Conservation (phyloP, 2,797 vertebrate genomes). For the Buphagus erythrorhynchus region DNA sequence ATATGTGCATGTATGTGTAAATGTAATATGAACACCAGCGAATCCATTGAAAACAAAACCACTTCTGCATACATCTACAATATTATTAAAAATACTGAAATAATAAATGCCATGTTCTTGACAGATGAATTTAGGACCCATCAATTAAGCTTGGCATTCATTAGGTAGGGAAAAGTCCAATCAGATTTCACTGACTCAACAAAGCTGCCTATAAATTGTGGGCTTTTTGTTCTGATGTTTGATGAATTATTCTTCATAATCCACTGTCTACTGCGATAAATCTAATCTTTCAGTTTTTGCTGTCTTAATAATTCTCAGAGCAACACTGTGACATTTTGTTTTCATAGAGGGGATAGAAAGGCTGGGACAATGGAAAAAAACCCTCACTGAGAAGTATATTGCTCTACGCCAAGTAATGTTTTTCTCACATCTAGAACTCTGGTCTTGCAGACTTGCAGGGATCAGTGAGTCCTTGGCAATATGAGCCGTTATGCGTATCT, state of each 20-base stretch:
- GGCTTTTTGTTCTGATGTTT: constrained; percentile 77
- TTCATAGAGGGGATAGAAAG: constrained; percentile 21
- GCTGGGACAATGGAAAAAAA: neutral
- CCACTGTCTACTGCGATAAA: constrained; percentile 76
- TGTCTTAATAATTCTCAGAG: constrained; percentile 78
- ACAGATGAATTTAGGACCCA: constrained; percentile 71
- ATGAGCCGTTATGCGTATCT: neutral
- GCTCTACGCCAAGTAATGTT: neutral
- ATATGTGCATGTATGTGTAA: neutral
- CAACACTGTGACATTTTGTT: constrained; percentile 56
- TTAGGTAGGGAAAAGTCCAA: constrained; percentile 71
- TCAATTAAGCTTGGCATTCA: constrained; percentile 77
- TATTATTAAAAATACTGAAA: constrained; percentile 76
- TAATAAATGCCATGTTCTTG: constrained; percentile 73
- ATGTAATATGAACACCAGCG: neutral
- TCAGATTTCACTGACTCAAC: constrained; percentile 75
- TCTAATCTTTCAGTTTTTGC: constrained; percentile 77
- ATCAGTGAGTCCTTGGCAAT: neutral
- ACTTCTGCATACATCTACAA: constrained; percentile 51
- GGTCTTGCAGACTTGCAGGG: neutral
- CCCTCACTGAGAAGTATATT: neutral
- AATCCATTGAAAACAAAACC: neutral
- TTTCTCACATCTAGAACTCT: neutral
- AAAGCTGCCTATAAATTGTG: constrained; percentile 76
- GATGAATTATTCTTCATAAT: constrained; percentile 86